Evolutionary conservation across 2,888 invertebrate species (phyloP).

Genomic region (Hesperia comma): DNA sequence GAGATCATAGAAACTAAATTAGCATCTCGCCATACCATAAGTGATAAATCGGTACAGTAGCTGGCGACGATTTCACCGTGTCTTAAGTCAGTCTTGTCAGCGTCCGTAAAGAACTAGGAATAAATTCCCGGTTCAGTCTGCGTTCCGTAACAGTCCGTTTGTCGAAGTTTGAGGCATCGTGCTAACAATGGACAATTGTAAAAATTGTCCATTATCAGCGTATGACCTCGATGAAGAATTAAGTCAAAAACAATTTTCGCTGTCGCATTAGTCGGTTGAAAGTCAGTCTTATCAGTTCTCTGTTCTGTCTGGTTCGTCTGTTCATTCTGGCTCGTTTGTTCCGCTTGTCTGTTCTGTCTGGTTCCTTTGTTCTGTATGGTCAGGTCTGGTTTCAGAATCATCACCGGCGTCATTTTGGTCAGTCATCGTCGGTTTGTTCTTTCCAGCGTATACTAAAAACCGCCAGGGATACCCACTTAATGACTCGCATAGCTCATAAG

Average conservation of each 20-base stretch:
- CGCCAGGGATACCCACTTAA: conserved; percentile 46
- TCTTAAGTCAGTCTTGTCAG: conserved; percentile 42
- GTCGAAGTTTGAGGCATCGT: conserved; percentile 41
- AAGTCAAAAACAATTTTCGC: conserved; percentile 44
- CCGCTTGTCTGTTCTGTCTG: no score
- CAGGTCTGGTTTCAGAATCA: no score
- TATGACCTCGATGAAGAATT: conserved; percentile 40
- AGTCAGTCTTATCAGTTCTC: no score
- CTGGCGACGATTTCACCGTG: conserved; percentile 43
- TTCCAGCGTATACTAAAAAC: conserved; percentile 43
- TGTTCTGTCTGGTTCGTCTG: no score
- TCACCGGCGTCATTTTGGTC: no score
- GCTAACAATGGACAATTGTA: conserved; percentile 49
- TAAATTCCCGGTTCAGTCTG: conserved; percentile 45
- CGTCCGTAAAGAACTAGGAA: conserved; percentile 42
- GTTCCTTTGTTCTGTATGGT: no score
- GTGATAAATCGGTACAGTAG: conserved; percentile 49
- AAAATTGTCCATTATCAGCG: conserved; percentile 48
- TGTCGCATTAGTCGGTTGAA: conserved; percentile 39
- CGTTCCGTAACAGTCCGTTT: conserved; percentile 45
- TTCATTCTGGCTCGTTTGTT: no score
- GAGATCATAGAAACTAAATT: conserved; percentile 45
- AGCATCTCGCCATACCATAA: conserved; percentile 58
- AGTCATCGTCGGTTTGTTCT: conserved; percentile 26
- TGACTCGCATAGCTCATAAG: conserved; percentile 47